Percentiles rank a stretch among this genome's conserved stretches.
These are phyloP conservation scores for Perdita meconis DNA, from an alignment of 2,888 invertebrate species.

Conservation along the genomic window DNA sequence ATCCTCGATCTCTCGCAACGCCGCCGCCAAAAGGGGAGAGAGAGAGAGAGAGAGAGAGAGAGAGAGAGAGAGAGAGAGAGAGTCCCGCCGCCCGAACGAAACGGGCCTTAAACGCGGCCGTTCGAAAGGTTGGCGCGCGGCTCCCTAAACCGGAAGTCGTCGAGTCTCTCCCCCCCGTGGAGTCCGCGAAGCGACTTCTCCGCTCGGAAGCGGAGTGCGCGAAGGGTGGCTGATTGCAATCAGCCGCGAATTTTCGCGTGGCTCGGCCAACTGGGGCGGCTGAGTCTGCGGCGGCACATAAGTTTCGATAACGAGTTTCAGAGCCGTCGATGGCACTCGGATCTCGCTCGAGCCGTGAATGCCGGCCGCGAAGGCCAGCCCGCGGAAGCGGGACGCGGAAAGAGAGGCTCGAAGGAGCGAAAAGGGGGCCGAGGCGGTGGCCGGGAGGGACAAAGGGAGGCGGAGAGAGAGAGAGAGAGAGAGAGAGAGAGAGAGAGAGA, in stretches of 20 bases:
- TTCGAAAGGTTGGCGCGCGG: slow-evolving; percentile 28
- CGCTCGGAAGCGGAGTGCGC: slow-evolving; percentile 74
- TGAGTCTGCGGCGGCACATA: slow-evolving; percentile 52
- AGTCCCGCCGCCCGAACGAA: neutral
- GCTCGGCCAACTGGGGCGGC: slow-evolving; percentile 25
- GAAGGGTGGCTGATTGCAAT: slow-evolving; percentile 81
- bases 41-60: neutral
- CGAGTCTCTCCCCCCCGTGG: slow-evolving; percentile 1
- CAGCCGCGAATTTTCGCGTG: slow-evolving; percentile 74
- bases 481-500: slow-evolving; percentile 6
- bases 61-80: slow-evolving; percentile 1
- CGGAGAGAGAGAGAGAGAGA: slow-evolving; percentile 20
- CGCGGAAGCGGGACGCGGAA: slow-evolving; percentile 44
- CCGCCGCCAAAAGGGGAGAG: neutral
- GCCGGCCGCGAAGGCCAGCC: slow-evolving; percentile 60
- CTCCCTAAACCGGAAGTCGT: slow-evolving; percentile 63
- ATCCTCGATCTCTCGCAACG: neutral
- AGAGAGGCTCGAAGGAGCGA: slow-evolving; percentile 27
- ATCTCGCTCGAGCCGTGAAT: slow-evolving; percentile 65
- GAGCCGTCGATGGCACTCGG: slow-evolving; percentile 68
- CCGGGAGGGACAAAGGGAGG: slow-evolving; percentile 17
- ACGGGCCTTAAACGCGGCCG: neutral
- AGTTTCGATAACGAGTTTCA: slow-evolving; percentile 74
- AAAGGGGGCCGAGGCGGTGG: too few species aligned
- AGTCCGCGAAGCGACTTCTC: slow-evolving; percentile 12